phyloP scores from a whole-genome alignment of 2,888 invertebrate genomes.

The Neoitamus cyanurus region DNA sequence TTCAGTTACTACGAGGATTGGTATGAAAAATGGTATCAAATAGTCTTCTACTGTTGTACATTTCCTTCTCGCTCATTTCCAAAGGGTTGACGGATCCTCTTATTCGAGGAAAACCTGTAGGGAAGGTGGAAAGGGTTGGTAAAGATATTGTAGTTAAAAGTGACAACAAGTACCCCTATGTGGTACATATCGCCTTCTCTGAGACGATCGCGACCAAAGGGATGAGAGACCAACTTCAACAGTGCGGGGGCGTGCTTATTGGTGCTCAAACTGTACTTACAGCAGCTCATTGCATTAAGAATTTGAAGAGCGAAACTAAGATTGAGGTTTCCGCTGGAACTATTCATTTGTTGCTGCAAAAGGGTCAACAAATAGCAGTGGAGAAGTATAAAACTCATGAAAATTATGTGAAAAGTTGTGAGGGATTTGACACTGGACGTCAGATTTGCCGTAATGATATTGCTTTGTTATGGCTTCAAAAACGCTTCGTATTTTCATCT shows the following conservation, averaged over 20 bases:
- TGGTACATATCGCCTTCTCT: not conserved
- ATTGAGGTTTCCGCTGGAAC: not conserved
- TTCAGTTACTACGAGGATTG: not conserved
- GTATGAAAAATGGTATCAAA: not conserved
- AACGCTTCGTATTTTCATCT: not conserved
- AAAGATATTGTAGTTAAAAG: not conserved
- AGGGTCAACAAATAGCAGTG: not conserved
- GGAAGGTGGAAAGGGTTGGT: not conserved
- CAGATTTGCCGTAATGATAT: not conserved
- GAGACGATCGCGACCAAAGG: not conserved
- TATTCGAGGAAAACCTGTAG: not conserved
- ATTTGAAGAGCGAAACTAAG: not conserved
- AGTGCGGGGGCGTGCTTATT: not conserved
- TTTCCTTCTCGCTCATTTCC: not conserved
- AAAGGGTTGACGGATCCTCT: not conserved
- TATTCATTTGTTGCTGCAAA: not conserved
- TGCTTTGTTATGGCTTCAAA: not conserved
- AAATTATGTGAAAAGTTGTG: not conserved
- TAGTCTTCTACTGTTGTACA: not conserved
- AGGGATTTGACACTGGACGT: accelerated
- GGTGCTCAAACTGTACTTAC: not conserved
- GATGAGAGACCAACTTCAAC: not conserved
- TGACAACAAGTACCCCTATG: not conserved
- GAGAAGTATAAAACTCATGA: not conserved
- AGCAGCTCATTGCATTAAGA: not conserved